A percentile compares a stretch with the other conserved stretches of the same genome.
phyloP scores from a whole-genome alignment of 2,113 vertebrate genomes.

The Osmerus mordax region DNA sequence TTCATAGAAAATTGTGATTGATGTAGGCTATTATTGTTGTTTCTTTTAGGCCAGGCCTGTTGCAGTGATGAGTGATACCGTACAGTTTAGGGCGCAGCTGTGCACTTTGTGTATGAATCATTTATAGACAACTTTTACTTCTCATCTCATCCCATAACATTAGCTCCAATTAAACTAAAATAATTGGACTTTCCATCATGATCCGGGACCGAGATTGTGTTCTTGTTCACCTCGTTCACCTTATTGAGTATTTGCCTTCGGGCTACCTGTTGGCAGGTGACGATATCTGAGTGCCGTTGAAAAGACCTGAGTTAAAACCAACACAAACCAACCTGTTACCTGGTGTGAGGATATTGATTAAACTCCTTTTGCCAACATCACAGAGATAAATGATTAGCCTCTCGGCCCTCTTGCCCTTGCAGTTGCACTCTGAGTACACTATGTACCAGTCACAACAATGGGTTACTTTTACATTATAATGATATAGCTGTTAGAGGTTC shows the following conservation, averaged over 20 bases:
- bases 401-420: constrained; percentile 7
- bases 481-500: too few relatives aligned
- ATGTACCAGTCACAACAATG: neutral
- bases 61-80: neutral
- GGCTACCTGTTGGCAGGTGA: too few relatives aligned
- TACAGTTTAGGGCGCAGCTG: neutral
- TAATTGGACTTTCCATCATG: too few relatives aligned
- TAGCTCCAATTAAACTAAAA: too few relatives aligned
- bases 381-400: neutral
- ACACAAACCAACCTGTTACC: neutral
- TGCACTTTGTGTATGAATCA: too few relatives aligned
- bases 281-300: too few relatives aligned
- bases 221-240: too few relatives aligned
- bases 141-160: too few relatives aligned
- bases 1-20: neutral
- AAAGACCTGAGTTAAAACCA: neutral
- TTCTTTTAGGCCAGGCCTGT: neutral
- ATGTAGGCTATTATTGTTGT: neutral
- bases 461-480: too few relatives aligned
- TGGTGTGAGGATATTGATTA: constrained; percentile 3
- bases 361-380: neutral
- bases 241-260: too few relatives aligned
- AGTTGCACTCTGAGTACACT: neutral
- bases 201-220: too few relatives aligned
- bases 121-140: too few relatives aligned